Evolutionary conservation across 2,113 vertebrate species (phyloP), one percentile per base, ranked within the genome.

Genomic region (Motacilla tschutschensis): DNA sequence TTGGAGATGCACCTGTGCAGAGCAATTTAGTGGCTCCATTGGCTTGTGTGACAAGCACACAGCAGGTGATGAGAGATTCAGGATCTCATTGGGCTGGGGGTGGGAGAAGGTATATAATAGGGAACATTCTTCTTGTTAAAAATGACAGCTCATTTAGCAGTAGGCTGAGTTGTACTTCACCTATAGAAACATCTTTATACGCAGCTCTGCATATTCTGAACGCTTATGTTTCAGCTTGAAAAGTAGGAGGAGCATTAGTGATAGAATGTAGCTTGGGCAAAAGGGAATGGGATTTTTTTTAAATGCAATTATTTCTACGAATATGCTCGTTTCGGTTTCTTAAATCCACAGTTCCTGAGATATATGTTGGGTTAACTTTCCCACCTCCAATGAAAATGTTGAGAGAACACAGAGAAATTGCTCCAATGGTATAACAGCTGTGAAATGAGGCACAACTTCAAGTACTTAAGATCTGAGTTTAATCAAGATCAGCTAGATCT

Each of bases 1-100:
- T 92, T 83, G 78, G 74, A 74, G 66, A 31, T 95, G 83, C 92
- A 94, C 89, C 91, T 93, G 85, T 94, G 94, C 93, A 54, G 77
- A 92, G 86, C 79, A 65, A 1, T 94, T 94, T 92, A 55, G 59
- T 93, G 66, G 72, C 69, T 87, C 48, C 60, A 40, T 82, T 93
- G 90, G 90, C 67, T 75, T 44, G 58, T 54, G 69, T 92, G 95
- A 93, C 83, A 82, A 77, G 89, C 69, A 58, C 82, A 60, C 74
- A 90, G 94, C 89, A 92, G 87, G 86, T 91, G 86, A 91, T 85
- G 87, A 47, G 84, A 72, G 67, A 77, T 64, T 35, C 11, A 2
- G 78, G 48, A 43, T 79, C 79, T 95, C 81, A 87, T 77, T 87
- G 85, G 88, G 22, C 43, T 77, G 75, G 51, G 70, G 63, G n/a